phyloP scores from a whole-genome alignment of 1,140 invertebrate genomes.

The Pseudomyrmex flavicornis region DNA sequence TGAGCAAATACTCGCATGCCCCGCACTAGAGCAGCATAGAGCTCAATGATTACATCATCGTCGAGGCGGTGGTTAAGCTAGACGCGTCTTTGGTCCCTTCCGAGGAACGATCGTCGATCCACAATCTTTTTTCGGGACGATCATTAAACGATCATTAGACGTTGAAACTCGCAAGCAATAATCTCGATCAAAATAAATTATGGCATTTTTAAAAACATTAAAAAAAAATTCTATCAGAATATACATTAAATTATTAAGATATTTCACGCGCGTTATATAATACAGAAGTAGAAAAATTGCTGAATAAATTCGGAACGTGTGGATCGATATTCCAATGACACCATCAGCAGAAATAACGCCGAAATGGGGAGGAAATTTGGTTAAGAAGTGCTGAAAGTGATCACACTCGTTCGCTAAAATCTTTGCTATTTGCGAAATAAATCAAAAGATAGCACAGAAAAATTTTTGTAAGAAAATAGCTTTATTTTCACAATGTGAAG shows the following conservation, averaged over 20 bases:
- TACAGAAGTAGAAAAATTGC: not conserved
- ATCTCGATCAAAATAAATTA: not conserved
- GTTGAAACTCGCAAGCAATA: not conserved
- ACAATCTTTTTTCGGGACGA: constrained; percentile 53
- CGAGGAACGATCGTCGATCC: constrained; percentile 75
- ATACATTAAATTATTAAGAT: too few species aligned
- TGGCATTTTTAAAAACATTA: not conserved
- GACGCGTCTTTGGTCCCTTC: constrained; percentile 71
- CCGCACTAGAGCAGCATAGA: constrained; percentile 81
- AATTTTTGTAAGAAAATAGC: constrained; percentile 8
- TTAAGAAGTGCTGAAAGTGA: constrained; percentile 34
- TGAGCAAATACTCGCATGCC: constrained; percentile 83
- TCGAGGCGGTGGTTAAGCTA: constrained; percentile 77
- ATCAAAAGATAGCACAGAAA: not conserved
- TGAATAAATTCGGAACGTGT: constrained; percentile 1
- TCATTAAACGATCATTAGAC: constrained; percentile 36
- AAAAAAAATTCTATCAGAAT: not conserved
- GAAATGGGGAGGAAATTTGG: constrained; percentile 29
- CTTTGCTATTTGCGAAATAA: not conserved
- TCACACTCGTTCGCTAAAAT: not conserved
- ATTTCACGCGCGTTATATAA: too few species aligned
- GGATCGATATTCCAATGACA: constrained; percentile 28
- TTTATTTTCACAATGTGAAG: not conserved
- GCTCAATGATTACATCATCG: constrained; percentile 84
- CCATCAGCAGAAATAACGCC: constrained; percentile 34